These are phyloP conservation scores for Drosophila infuscata DNA, from an alignment of 2,888 invertebrate genomes.

Conservation along the genomic window DNA sequence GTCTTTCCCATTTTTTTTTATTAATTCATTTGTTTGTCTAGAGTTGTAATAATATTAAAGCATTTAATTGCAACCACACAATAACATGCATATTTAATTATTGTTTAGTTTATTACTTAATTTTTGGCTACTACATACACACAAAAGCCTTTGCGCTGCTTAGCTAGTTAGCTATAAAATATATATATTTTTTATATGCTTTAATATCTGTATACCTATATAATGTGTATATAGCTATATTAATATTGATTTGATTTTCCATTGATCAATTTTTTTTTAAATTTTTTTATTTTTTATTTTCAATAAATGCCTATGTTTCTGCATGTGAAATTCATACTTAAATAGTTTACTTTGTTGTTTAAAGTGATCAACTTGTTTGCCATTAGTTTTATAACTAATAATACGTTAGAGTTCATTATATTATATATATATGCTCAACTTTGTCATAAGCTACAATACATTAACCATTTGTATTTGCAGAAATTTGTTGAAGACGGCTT, in stretches of 20 bases:
- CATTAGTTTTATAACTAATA: conserved; percentile 59
- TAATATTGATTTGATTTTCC: not conserved
- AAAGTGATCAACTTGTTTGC: conserved; percentile 48
- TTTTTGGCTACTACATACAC: conserved; percentile 73
- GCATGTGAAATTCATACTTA: conserved; percentile 56
- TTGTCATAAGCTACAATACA: conserved; percentile 54
- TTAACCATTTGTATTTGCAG: conserved; percentile 39
- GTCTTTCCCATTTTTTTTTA: conserved; percentile 15
- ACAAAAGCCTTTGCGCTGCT: conserved; percentile 75
- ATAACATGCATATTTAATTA: conserved; percentile 66
- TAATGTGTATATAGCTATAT: conserved; percentile 44
- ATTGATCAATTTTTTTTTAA: conserved; percentile 33
- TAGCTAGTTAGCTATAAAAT: conserved; percentile 69
- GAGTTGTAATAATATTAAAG: conserved; percentile 64
- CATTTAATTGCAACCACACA: conserved; percentile 65
- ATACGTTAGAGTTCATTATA: conserved; percentile 55
- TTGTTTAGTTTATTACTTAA: conserved; percentile 58
- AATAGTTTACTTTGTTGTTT: conserved; percentile 50
- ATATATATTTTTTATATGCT: conserved; percentile 41
- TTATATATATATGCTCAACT: conserved; percentile 61
- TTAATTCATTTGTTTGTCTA: conserved; percentile 33
- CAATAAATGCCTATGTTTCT: conserved; percentile 73
- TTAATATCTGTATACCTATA: conserved; percentile 27
- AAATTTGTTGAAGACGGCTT: conserved; percentile 66
- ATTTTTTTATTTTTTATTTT: conserved; percentile 32